Conservation (phyloP, 2,797 vertebrate genomes). For the Atherinosoma microstoma region DNA sequence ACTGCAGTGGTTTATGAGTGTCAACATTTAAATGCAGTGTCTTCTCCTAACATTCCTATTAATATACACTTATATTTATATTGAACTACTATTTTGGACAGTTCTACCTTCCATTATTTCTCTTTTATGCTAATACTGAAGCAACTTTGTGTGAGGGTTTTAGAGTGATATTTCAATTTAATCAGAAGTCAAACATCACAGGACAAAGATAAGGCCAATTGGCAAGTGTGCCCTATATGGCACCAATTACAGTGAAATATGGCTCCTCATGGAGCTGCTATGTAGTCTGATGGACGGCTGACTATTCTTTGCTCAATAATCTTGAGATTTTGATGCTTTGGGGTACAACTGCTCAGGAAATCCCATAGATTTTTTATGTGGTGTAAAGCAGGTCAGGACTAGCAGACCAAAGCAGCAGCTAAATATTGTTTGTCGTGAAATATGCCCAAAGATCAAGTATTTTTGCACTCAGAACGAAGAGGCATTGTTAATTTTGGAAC, state of each 20-base stretch:
- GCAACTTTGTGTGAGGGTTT: conserved; percentile 1
- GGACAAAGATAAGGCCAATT: neutral
- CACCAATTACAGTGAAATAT: too few relatives aligned
- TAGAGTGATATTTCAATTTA: neutral
- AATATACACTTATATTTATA: conserved; percentile 13
- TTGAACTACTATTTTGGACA: conserved; percentile 11
- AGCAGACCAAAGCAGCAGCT: neutral
- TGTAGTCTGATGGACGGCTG: too few relatives aligned
- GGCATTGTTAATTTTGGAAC: neutral
- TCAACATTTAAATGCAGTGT: conserved; percentile 6
- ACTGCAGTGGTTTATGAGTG: conserved; percentile 9
- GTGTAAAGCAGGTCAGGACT: neutral
- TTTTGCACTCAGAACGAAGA: neutral
- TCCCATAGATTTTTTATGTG: neutral
- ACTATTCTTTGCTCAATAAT: too few relatives aligned
- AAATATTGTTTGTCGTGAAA: neutral
- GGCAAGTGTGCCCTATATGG: too few relatives aligned
- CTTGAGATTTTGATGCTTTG: too few relatives aligned
- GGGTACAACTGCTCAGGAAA: too few relatives aligned
- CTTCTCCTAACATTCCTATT: neutral
- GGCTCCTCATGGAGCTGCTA: too few relatives aligned
- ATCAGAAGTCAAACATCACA: neutral
- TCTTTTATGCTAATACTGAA: conserved; percentile 9
- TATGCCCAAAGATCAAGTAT: neutral
- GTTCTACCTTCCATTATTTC: neutral